Evolutionary conservation across 2,113 vertebrate species (phyloP), one percentile per base, ranked within the genome.

Genomic region (Strigops habroptila): DNA sequence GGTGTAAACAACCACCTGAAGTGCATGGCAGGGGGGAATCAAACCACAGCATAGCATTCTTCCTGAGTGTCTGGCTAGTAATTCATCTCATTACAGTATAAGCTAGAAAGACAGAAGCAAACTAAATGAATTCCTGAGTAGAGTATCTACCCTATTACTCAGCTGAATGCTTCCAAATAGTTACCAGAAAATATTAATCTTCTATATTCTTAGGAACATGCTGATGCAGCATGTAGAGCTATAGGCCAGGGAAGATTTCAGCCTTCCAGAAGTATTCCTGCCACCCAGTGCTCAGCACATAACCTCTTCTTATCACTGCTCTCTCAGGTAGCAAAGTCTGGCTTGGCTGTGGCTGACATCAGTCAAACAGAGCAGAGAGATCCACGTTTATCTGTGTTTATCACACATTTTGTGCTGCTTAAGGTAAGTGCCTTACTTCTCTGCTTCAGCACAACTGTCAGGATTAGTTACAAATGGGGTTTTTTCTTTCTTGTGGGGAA

Each of bases 201-300:
- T 55, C 65, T 18, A 17, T 52, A 39, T 3, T 67, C 18, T 68
- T 60, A 46, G 49, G 43, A 80, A 63, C 1, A 7, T 6, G 71
- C 41, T 1, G 0, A 19, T 19, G 67, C 67, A 80, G 75, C 90
- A 24, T 0, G 0, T 6, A 27, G 46, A 71, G 65, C 0, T 55
- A 28, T 62, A 55, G 67, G 59, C 63, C 64, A 94, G 46, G 59
- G 49, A 49, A 48, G 84, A 14, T 4, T 73, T 37, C 44, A 74
- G 62, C 27, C 48, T 62, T 49, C 43, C 77, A 85, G 62, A 24
- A 28, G 23, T 4, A 10, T 65, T 71, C 35, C 46, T 37, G 69
- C 57, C 37, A 43, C 9, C 57, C 81, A 76, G 57, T 4, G 3
- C 43, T 37, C 39, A 21, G 71, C 59, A 49, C 21, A 18, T 15